These are phyloP conservation scores for Vandiemenella viatica DNA, from an alignment of 2,888 invertebrate species.

Conservation along the genomic window DNA sequence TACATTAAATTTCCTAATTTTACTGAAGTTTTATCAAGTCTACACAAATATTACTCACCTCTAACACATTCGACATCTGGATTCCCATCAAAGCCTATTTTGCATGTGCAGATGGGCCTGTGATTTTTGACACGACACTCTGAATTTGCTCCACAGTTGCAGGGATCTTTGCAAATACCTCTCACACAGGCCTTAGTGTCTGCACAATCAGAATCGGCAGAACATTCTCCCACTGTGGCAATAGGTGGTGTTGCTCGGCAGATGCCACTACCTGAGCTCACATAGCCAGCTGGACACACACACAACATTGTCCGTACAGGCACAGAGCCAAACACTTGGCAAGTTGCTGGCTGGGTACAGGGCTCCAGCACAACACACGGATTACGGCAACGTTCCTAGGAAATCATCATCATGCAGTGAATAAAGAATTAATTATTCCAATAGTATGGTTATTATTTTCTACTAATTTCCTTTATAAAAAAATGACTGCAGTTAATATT, in stretches of 20 bases:
- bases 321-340: conserved; percentile 63
- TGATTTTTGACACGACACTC: conserved; percentile 73
- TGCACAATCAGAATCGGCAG: conserved; percentile 62
- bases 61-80: conserved; percentile 66
- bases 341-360: conserved; percentile 63
- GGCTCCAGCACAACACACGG: conserved; percentile 66
- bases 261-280: conserved; percentile 66
- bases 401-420: too few relatives aligned
- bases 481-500: too few relatives aligned
- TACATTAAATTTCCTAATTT: too few relatives aligned
- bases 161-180: conserved; percentile 67
- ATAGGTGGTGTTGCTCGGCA: conserved; percentile 58
- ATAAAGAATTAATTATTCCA: too few relatives aligned
- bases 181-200: conserved; percentile 63
- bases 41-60: too few relatives aligned
- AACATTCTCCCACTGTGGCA: conserved; percentile 48
- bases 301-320: conserved; percentile 83
- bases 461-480: too few relatives aligned
- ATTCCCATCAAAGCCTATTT: conserved; percentile 69
- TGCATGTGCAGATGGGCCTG: conserved; percentile 75
- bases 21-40: too few relatives aligned
- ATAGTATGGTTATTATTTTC: too few relatives aligned
- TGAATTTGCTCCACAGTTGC: conserved; percentile 71
- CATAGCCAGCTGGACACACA: conserved; percentile 75
- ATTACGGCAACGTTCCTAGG: conserved; percentile 45